Evolutionary conservation across 2,797 vertebrate genomes (phyloP), one percentile per base, ranked within the genome.

Genomic region (Manis crassicaudata): DNA sequence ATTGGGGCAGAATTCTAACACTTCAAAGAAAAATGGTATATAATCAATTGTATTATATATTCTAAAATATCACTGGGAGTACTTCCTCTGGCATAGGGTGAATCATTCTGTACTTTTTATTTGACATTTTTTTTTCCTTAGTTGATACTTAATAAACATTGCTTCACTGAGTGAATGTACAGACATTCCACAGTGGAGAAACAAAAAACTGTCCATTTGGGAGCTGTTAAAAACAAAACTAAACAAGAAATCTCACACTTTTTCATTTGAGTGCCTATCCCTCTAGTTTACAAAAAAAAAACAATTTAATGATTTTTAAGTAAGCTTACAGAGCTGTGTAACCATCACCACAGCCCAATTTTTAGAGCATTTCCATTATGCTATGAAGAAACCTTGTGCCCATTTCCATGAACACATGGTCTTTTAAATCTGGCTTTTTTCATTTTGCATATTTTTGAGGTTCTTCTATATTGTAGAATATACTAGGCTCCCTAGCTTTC

Each of bases 41-140:
- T 46, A 97, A 89, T 90, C 94, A 68, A 63, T 94, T 92, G 32
- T 77, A 43, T 62, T 63, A 88, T 52, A 54, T 88, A 96, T 46
- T 90, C 87, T 84, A 97, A 98, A 94, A 96, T 68, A 58, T 72
- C 90, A 97, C 58, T 10, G 21, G 37, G 70, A 0, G 0, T 85
- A 92, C 76, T 96, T 75, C 84, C 75, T 87, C 90, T 92, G 93
- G 85, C 94, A 92, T 82, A 97, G 70, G 20, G 94, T 91, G 77
- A 97, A 96, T 88, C 3, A 1, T 80, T 89, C 77, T 88, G 37
- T 88, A 68, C 70, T 81, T 86, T 86, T 85, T 67, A 81, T 63
- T 32, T 68, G 52, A 75, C 37, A 58, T 76, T 84, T 68, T 18
- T 18, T 43, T 72, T 63, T 32, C 9, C 79, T 65, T 37, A 65